phyloP scores from a whole-genome alignment of 23 tunicate species.

The Halocynthia aurantium region DNA sequence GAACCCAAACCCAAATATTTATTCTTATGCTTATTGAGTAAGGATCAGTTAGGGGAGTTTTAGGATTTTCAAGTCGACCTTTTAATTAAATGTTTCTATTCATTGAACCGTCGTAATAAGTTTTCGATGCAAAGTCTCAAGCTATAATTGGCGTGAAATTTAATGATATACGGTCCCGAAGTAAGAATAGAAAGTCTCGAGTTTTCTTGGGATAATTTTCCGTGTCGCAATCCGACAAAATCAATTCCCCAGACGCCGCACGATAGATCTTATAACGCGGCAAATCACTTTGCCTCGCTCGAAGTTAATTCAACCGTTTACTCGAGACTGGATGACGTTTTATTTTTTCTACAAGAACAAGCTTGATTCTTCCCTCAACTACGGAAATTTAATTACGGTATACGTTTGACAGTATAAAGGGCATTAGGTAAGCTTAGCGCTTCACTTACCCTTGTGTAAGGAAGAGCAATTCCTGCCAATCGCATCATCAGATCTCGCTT shows the following conservation, averaged over 20 bases:
- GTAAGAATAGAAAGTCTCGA: neutral
- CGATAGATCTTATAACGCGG: neutral
- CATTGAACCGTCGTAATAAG: conserved; percentile 16
- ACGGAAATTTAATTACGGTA: too few species aligned
- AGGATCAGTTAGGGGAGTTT: too few species aligned
- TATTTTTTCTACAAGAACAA: too few species aligned
- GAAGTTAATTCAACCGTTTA: neutral
- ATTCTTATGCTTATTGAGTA: too few species aligned
- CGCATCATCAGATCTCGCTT: conserved; percentile 12
- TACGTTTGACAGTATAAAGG: too few species aligned
- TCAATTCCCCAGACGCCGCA: neutral
- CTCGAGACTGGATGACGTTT: neutral
- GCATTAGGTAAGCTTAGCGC: neutral
- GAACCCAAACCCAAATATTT: too few species aligned
- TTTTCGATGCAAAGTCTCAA: neutral
- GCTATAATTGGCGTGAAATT: conserved; percentile 23
- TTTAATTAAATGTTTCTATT: conserved; percentile 24
- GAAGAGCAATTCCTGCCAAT: conserved; percentile 78
- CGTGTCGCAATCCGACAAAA: conserved; percentile 1
- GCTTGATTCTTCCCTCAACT: too few species aligned
- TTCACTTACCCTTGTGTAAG: conserved; percentile 63
- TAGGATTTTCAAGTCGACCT: too few species aligned
- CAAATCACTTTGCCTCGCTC: too few species aligned
- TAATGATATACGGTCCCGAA: conserved; percentile 21
- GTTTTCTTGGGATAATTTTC: neutral